These are phyloP conservation scores for Stichopus chloronotus DNA, from an alignment of 35 echinoderm and acorn worm species.

Conservation along the genomic window DNA sequence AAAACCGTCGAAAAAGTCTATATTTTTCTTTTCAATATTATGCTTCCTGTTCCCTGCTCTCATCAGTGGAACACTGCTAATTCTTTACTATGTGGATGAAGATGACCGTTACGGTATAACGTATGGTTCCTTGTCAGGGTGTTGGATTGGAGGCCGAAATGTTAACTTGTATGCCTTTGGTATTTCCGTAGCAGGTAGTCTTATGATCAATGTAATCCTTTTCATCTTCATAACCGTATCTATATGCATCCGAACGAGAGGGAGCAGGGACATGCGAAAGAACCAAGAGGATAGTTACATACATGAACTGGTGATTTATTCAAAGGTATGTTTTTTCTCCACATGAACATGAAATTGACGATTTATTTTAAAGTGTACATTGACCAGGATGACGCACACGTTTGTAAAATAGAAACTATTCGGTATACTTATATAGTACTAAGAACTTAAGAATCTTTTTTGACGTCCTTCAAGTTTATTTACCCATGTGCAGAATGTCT, in stretches of 20 bases:
- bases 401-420: no score
- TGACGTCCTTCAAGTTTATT: no score
- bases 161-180: conserved; percentile 20
- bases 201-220: conserved; percentile 7
- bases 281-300: background rate
- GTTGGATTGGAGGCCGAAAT: conserved; percentile 29
- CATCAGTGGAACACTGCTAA: background rate
- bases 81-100: background rate
- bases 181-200: background rate
- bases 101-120: background rate
- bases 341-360: no score
- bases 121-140: conserved; percentile 5
- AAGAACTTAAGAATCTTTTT: no score
- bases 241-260: background rate
- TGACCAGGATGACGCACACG: no score
- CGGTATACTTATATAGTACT: no score
- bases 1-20: background rate
- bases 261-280: background rate
- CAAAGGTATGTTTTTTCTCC: background rate
- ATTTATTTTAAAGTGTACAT: no score
- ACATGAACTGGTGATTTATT: background rate
- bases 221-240: background rate
- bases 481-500: no score
- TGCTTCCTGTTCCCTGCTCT: background rate
- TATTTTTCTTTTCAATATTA: background rate